Base-by-base conservation (phyloP, 1,140 invertebrate genomes). In the Mamestra configurata region DNA sequence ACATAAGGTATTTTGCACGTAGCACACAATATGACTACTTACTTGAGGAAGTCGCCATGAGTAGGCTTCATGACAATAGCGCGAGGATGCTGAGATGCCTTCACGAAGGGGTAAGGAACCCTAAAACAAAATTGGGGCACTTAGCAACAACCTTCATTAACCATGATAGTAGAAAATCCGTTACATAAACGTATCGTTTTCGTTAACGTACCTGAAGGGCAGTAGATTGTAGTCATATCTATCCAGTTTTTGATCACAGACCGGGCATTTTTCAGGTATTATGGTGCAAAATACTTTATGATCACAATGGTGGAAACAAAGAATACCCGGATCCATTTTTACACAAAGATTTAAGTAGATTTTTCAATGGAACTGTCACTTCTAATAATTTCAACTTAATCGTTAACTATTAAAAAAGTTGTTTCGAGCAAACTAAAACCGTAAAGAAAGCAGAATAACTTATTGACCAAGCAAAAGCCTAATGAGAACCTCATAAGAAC, bases 221-320 rank as follows among this genome's bases (percentile, higher is more conserved):
- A 97, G 95, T 15, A 97, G 93, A 77, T 95, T 95, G 84, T 97
- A 96, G 80, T 96, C 95, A 61, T 96, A 95, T 84, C 92, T 91
- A 57, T 95, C 90, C 57, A 98, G 93, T 92, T 96, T 95, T 66
- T 94, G 95, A 82, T 96, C 93, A 93, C 97, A 98, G 79, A 97
- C 95, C 78, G 97, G 97, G 89, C 97, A 98, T 82, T 92, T 89
- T 88, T 96, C 96, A 8, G 97, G 97, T 82, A 98, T 95, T 76
- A 95, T 92, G 85, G 97, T 97, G 91, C 97, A 97, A 95, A 98
- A 97, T 79, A 98, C 96, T 96, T 97, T 97, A 71, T 96, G 95
- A 57, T 96, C 96, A 94, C 97, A 98, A 95, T 98, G 97, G 94
- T 98, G 97, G 94, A 97, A 97, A 95, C 97, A 98, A 87, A 98